Percentiles rank a stretch among this genome's conserved stretches.
Conservation (phyloP, 1,140 invertebrate genomes). For the Octopus sinensis region DNA sequence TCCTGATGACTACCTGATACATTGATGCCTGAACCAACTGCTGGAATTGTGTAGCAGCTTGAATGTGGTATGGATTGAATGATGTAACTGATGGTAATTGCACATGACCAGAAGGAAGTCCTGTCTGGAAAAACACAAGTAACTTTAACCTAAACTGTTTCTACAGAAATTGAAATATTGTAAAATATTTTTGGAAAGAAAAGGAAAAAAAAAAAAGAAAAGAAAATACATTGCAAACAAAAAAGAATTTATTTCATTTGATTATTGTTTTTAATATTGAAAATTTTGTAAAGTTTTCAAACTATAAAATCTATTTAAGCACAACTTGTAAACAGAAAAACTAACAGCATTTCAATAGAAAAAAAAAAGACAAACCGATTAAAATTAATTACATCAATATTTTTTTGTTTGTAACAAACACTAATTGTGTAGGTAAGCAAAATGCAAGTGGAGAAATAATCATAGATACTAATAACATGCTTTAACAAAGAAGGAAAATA, state of each 20-base stretch:
- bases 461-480: too few species aligned
- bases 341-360: too few species aligned
- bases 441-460: too few species aligned
- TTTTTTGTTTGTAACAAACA: too few species aligned
- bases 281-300: too few species aligned
- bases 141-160: slow-evolving; percentile 6
- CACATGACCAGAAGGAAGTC: slow-evolving; percentile 10
- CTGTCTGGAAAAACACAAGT: slow-evolving; percentile 8
- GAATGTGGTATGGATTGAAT: slow-evolving; percentile 3
- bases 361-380: too few species aligned
- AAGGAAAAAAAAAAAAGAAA: not conserved
- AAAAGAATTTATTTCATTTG: not conserved
- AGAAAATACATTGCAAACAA: not conserved
- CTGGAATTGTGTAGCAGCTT: slow-evolving; percentile 6
- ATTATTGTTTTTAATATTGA: too few species aligned
- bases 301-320: too few species aligned
- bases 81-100: slow-evolving; percentile 9
- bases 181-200: not conserved
- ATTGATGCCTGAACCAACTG: slow-evolving; percentile 11
- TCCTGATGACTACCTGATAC: slow-evolving; percentile 9
- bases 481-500: not conserved
- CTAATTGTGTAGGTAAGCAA: too few species aligned
- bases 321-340: too few species aligned
- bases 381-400: too few species aligned
- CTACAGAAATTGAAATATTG: not conserved